Base-by-base conservation (phyloP, 2,797 vertebrate species). In the Mastacembelus armatus region DNA sequence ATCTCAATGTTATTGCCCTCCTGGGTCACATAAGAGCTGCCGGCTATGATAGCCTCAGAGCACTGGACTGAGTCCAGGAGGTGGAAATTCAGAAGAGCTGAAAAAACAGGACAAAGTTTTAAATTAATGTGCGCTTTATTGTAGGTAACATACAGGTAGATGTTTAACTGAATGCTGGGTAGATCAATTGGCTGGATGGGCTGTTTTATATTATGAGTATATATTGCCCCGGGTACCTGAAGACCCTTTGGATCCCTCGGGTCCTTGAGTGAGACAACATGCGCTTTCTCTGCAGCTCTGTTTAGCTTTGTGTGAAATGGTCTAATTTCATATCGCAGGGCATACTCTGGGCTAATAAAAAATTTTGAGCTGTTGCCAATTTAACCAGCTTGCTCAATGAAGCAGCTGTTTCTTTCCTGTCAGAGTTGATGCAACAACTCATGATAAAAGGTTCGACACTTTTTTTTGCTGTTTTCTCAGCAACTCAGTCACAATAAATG, bases 31-130 rank as follows among this genome's bases (percentile, higher is more conserved):
- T 95, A 94, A 36, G 94, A 91, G 1, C 85, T 95, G 32, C 98
- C 97, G 30, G 93, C 84, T 89, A 94, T 95, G 66, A 99, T 98
- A 24, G 96, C 96, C 91, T 99, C 98, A 1, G 98, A 96, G 83
- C 98, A 99, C 91, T 99, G 96, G 3, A 97, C 86, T 0, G 95
- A 95, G 68, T 96, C 93, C 89, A 99, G 87, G 71, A 98, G 89
- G 78, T 99, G 98, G 87, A 94, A 98, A 38, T 95, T 97, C 83
- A 99, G 56, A 1, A 99, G 93, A 77, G 97, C 98, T 99, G 79
- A 2, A 83, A 75, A 66, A 49, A 48, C 1, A 10, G 52, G 16
- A 77, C 1, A 44, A 57, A 8, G n/a, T 39, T 52, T 74, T 30
- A 12, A 56, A 15, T 64, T n/a, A 48, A 36, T 32, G 2, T 51